phyloP scores from a whole-genome alignment of 1,140 invertebrate species.

The Brachionus angularis region DNA sequence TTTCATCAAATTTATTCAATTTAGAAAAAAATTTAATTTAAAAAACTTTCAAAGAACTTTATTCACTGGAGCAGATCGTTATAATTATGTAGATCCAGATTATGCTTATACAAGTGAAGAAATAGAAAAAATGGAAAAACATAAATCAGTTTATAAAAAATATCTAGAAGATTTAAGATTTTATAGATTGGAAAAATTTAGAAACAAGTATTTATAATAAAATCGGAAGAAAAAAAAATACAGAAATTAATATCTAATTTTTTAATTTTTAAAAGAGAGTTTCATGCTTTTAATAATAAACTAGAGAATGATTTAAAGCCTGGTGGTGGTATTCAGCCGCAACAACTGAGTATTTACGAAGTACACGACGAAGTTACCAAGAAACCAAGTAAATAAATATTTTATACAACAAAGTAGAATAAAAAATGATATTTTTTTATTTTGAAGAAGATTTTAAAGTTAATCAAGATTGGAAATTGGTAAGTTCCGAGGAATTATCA shows the following conservation, averaged over 20 bases:
- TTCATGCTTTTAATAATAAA: background rate
- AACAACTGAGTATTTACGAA: background rate
- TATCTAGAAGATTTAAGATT: constrained; percentile 50
- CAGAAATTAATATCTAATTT: background rate
- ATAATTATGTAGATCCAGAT: constrained; percentile 56
- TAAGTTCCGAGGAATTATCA: constrained; percentile 15
- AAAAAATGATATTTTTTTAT: background rate
- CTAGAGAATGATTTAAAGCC: constrained; percentile 5
- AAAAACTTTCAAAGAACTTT: constrained; percentile 50
- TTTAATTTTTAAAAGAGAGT: constrained; percentile 18
- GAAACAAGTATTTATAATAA: constrained; percentile 44
- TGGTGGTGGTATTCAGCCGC: background rate
- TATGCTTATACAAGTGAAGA: constrained; percentile 54
- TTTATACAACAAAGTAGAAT: background rate
- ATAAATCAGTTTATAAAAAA: constrained; percentile 50
- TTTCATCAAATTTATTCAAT: background rate
- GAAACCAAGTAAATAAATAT: background rate
- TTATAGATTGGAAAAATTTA: constrained; percentile 48
- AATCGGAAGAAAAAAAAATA: background rate
- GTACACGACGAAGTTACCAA: constrained; percentile 19
- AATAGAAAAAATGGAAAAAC: constrained; percentile 46
- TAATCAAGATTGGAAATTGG: constrained; percentile 41
- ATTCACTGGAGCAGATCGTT: constrained; percentile 51
- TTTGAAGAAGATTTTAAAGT: constrained; percentile 32
- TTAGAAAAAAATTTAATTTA: background rate